phyloP scores from a whole-genome alignment of 2,113 vertebrate species.

The Syngnathus scovelli region DNA sequence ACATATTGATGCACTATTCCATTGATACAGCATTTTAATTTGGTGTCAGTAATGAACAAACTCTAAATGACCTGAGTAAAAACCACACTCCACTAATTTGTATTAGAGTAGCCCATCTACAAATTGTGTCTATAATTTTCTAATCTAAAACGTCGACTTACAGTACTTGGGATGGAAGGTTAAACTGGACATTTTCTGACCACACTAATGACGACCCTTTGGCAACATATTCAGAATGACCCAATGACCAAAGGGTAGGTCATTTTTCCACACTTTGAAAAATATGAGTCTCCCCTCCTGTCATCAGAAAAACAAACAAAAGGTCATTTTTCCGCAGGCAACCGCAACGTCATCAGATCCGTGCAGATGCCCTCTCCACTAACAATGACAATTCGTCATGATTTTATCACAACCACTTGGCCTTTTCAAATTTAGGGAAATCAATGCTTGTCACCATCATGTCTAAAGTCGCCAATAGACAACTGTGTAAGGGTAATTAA shows the following conservation, averaged over 20 bases:
- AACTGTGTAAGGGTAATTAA: neutral
- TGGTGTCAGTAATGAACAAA: neutral
- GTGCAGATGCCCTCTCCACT: conserved; percentile 12
- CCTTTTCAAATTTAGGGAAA: neutral
- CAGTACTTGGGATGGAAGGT: neutral
- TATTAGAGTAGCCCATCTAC: neutral
- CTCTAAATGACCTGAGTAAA: neutral
- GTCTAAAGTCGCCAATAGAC: neutral
- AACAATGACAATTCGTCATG: conserved; percentile 8
- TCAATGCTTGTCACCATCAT: neutral
- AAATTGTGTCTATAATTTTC: neutral
- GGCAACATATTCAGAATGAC: conserved; percentile 5
- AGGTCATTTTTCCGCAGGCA: conserved; percentile 29
- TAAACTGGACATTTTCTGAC: neutral
- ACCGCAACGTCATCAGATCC: conserved; percentile 9
- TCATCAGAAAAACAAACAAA: conserved; percentile 28
- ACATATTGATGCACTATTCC: neutral
- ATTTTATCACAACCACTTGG: neutral
- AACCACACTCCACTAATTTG: neutral
- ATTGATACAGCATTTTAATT: no score
- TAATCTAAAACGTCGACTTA: neutral
- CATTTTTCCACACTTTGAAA: conserved; percentile 20
- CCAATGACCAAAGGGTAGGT: conserved; percentile 13
- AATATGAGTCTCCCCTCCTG: conserved; percentile 11
- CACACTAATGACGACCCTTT: neutral